phyloP scores from a whole-genome alignment of 2,888 invertebrate genomes.

The Spodoptera picta region DNA sequence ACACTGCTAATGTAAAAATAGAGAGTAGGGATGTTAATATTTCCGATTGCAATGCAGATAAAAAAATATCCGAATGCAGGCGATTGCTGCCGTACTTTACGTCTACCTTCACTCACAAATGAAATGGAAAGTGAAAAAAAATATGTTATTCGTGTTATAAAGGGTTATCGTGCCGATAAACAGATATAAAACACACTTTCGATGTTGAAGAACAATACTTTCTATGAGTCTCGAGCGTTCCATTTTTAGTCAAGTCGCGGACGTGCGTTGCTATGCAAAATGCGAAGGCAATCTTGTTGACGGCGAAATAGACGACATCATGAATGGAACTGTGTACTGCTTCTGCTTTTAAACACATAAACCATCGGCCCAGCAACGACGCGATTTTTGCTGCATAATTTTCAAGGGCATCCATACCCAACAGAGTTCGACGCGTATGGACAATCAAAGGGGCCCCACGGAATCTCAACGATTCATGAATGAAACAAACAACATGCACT shows the following conservation, averaged over 20 bases:
- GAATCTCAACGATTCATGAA: conserved; percentile 79
- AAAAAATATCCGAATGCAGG: conserved; percentile 41
- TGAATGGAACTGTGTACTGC: conserved; percentile 72
- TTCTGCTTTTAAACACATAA: conserved; percentile 64
- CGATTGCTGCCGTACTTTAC: conserved; percentile 15
- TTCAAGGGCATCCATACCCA: conserved; percentile 85
- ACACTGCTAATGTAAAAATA: conserved; percentile 56
- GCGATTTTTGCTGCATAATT: conserved; percentile 87
- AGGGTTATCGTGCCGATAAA: conserved; percentile 67
- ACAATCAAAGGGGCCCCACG: conserved; percentile 62
- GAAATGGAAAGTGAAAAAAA: conserved; percentile 52
- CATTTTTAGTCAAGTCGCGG: conserved; percentile 81
- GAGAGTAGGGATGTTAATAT: conserved; percentile 48
- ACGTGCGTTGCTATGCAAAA: conserved; percentile 77
- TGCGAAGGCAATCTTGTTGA: conserved; percentile 59
- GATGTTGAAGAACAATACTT: conserved; percentile 79
- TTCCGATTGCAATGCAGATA: conserved; percentile 46
- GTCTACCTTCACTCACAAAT: conserved; percentile 26
- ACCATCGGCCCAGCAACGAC: conserved; percentile 73
- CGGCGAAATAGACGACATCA: conserved; percentile 60
- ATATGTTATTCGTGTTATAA: conserved; percentile 40
- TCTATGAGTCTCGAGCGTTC: conserved; percentile 81
- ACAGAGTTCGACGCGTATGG: conserved; percentile 68
- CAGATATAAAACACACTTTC: conserved; percentile 67
- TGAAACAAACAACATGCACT: conserved; percentile 74